Conservation (phyloP, 2,888 invertebrate genomes). For the Limnephilus lunatus region DNA sequence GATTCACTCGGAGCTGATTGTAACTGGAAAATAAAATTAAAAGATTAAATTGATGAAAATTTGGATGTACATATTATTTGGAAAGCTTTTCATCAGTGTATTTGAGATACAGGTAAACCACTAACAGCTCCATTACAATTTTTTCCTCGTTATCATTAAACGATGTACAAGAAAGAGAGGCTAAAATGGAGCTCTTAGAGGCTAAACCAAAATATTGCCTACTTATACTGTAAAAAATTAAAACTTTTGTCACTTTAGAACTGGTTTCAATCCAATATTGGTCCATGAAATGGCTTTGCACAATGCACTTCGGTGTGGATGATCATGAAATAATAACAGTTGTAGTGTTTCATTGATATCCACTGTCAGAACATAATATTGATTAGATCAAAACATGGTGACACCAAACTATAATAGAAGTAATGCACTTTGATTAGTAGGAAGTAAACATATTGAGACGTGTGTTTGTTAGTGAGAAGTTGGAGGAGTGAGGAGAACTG, state of each 20-base stretch:
- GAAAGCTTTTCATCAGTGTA: background rate
- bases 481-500: background rate
- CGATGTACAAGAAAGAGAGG: background rate
- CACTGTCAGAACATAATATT: background rate
- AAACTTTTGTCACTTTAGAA: background rate
- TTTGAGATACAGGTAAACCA: background rate
- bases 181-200: background rate
- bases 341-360: background rate
- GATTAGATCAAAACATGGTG: background rate
- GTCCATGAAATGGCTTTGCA: background rate
- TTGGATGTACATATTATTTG: background rate
- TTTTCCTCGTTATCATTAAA: background rate
- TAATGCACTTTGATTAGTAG: background rate
- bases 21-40: slow-evolving; percentile 66
- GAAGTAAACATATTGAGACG: background rate
- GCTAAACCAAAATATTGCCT: background rate
- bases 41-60: slow-evolving; percentile 11
- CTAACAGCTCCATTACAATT: background rate
- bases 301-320: background rate
- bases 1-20: slow-evolving; percentile 75
- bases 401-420: background rate
- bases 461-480: background rate
- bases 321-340: background rate
- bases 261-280: background rate
- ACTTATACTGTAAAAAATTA: background rate